Percentiles rank a stretch among this genome's conserved stretches.
phyloP scores from a whole-genome alignment of 2,888 invertebrate species.

The Drosophila paranaensis region DNA sequence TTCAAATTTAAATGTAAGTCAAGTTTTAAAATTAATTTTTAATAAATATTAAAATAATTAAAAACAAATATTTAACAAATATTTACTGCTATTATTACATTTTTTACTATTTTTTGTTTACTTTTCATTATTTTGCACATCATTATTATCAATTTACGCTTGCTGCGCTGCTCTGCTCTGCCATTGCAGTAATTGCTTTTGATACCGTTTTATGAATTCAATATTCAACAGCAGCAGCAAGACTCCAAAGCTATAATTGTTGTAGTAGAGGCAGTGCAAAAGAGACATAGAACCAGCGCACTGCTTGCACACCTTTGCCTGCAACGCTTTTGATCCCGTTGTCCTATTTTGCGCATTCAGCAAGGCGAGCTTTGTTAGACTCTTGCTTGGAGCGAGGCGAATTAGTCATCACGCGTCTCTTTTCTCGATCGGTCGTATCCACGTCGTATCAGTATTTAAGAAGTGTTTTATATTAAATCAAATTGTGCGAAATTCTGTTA shows the following conservation, averaged over 20 bases:
- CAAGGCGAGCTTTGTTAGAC: background rate
- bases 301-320: background rate
- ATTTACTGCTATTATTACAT: too few species aligned
- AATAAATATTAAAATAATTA: background rate
- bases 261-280: background rate
- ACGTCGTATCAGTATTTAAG: background rate
- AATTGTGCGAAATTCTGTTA: too few species aligned
- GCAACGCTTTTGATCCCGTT: conserved; percentile 2
- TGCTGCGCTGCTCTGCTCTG: background rate
- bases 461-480: background rate
- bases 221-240: too few species aligned
- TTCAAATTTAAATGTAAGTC: background rate
- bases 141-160: background rate
- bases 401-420: background rate
- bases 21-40: background rate
- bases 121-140: background rate
- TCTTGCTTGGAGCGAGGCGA: background rate
- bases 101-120: background rate
- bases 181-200: background rate
- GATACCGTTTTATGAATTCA: background rate
- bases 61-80: background rate
- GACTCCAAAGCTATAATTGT: background rate
- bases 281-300: background rate
- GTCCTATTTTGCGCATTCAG: background rate
- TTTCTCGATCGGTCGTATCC: background rate